Percentiles rank a stretch among this genome's conserved stretches.
Evolutionary conservation across 2,113 vertebrate genomes (phyloP).

Genomic region (Apeltes quadracus): DNA sequence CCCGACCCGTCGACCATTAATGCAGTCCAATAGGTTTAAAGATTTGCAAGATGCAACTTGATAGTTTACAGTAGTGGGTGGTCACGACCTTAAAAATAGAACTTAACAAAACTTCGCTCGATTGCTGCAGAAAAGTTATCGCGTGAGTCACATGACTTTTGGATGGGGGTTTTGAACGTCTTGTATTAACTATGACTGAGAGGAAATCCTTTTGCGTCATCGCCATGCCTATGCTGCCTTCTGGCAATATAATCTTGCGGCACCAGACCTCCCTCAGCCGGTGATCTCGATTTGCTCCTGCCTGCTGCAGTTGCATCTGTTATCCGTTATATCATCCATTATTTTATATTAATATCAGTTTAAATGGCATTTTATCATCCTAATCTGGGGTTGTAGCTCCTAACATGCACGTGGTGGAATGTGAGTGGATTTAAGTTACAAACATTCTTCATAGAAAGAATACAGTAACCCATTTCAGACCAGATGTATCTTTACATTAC

Average conservation of each 20-base stretch:
- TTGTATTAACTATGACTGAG: constrained; percentile 25
- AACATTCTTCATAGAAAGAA: not conserved
- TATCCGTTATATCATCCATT: too few relatives aligned
- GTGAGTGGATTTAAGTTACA: not conserved
- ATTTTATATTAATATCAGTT: not conserved
- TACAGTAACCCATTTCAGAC: not conserved
- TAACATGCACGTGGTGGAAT: not conserved
- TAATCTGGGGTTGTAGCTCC: not conserved
- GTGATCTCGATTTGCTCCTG: not conserved
- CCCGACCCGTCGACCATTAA: too few relatives aligned
- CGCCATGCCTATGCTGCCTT: constrained; percentile 1
- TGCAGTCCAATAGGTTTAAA: not conserved
- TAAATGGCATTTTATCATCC: not conserved
- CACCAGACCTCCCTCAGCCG: constrained; percentile 5
- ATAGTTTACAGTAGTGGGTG: not conserved
- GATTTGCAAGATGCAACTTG: not conserved
- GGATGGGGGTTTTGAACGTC: too few relatives aligned
- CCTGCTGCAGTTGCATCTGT: not conserved
- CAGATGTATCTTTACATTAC: not conserved
- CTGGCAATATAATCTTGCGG: constrained; percentile 17
- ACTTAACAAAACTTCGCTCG: not conserved
- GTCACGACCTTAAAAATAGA: not conserved
- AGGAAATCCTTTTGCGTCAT: constrained; percentile 49
- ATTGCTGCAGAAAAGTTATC: not conserved
- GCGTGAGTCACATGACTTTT: too few relatives aligned